phyloP scores from a whole-genome alignment of 2,888 invertebrate species.

The Brenthis daphne region DNA sequence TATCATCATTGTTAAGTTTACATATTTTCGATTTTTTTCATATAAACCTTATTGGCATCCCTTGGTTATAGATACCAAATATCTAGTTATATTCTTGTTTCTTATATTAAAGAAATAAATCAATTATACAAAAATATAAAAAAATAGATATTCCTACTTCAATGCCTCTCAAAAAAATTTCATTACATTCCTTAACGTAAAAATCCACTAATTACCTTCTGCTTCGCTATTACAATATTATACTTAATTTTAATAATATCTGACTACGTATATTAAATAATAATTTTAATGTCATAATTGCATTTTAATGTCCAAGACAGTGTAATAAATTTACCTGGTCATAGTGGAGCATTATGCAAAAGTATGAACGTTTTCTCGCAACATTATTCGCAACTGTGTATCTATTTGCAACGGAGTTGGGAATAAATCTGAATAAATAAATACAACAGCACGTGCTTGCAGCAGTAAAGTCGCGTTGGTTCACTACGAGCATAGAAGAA shows the following conservation, averaged over 20 bases:
- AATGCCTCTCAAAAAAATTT: no score
- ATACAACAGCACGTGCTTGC: constrained; percentile 65
- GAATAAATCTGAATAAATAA: constrained; percentile 71
- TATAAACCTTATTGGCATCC: no score
- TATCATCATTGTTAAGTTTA: no score
- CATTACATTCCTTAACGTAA: no score
- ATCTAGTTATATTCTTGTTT: no score
- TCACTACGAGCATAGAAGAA: constrained; percentile 51
- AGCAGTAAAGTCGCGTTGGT: constrained; percentile 65
- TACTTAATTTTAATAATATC: constrained; percentile 10
- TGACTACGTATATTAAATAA: constrained; percentile 15
- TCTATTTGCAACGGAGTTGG: constrained; percentile 46
- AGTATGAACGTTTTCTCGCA: constrained; percentile 56
- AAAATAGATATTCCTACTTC: no score
- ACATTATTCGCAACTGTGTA: constrained; percentile 65
- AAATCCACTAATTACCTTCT: not conserved
- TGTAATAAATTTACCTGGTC: constrained; percentile 39
- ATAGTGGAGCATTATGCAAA: constrained; percentile 40
- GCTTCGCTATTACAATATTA: constrained; percentile 1
- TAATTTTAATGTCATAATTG: constrained; percentile 35
- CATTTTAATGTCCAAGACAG: constrained; percentile 38
- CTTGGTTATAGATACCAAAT: no score
- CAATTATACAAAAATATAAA: no score
- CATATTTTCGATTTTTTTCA: no score
- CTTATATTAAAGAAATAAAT: no score